Evolutionary conservation across 2,888 invertebrate species (phyloP).

Genomic region (Hypomecis punctinalis): DNA sequence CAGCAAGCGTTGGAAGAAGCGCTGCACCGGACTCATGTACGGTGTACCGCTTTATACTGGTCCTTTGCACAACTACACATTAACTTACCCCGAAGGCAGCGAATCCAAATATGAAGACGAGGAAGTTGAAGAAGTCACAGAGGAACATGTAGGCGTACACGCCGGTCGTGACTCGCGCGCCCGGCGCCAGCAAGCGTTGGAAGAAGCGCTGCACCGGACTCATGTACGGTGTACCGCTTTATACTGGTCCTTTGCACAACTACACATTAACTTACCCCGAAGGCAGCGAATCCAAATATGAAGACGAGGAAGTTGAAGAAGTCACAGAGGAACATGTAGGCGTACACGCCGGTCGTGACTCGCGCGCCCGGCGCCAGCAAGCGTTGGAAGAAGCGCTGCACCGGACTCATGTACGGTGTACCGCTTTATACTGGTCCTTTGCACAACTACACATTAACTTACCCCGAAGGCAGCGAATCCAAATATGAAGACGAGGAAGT

Average conservation of each 20-base stretch:
- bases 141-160: too few relatives aligned
- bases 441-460: slow-evolving; percentile 64
- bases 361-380: slow-evolving; percentile 92
- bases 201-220: too few relatives aligned
- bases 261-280: slow-evolving; percentile 90
- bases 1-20: too few relatives aligned
- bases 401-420: slow-evolving; percentile 89
- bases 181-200: too few relatives aligned
- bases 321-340: slow-evolving; percentile 99
- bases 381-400: slow-evolving; percentile 89
- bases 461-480: slow-evolving; percentile 99
- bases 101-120: too few relatives aligned
- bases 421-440: slow-evolving; percentile 87
- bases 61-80: not conserved
- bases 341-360: slow-evolving; percentile 96
- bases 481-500: slow-evolving; percentile 97
- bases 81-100: too few relatives aligned
- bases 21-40: too few relatives aligned
- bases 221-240: too few relatives aligned
- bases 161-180: too few relatives aligned
- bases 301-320: slow-evolving; percentile 98
- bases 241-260: too few relatives aligned
- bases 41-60: too few relatives aligned
- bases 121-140: too few relatives aligned
- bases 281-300: slow-evolving; percentile 97